Conservation (phyloP, 1,140 invertebrate species). For the Drosophila ercepeae region DNA sequence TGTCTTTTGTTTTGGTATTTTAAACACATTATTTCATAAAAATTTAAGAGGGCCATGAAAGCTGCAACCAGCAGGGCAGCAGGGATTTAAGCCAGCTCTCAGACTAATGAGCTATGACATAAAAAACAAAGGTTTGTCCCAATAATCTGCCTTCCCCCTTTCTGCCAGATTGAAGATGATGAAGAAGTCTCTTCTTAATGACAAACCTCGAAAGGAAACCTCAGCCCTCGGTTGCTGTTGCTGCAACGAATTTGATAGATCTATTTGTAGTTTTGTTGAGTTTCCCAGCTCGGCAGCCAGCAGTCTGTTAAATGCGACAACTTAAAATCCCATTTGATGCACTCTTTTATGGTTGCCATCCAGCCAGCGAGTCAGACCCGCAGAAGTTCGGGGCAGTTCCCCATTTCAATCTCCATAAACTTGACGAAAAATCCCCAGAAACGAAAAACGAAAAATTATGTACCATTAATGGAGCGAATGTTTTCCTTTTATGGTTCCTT, state of each 20-base stretch:
- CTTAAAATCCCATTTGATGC: slow-evolving; percentile 81
- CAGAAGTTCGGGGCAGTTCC: slow-evolving; percentile 36
- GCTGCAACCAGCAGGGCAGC: slow-evolving; percentile 33
- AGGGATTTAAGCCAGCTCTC: not conserved
- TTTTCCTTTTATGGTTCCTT: slow-evolving; percentile 77
- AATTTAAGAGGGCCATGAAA: slow-evolving; percentile 54
- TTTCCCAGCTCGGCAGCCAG: not conserved
- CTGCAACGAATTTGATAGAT: slow-evolving; percentile 73
- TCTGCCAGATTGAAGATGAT: slow-evolving; percentile 27
- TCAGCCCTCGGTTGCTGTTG: slow-evolving; percentile 60
- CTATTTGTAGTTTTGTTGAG: slow-evolving; percentile 66
- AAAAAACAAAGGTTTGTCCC: slow-evolving; percentile 67
- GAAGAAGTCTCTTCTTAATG: slow-evolving; percentile 55
- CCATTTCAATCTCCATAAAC: slow-evolving; percentile 79
- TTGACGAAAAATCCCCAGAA: slow-evolving; percentile 73
- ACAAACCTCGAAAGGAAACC: slow-evolving; percentile 58
- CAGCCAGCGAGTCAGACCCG: slow-evolving; percentile 24
- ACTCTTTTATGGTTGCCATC: slow-evolving; percentile 68
- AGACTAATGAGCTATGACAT: slow-evolving; percentile 75
- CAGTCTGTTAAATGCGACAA: slow-evolving; percentile 78
- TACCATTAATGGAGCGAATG: slow-evolving; percentile 83
- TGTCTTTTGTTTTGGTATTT: slow-evolving; percentile 12
- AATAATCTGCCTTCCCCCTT: slow-evolving; percentile 23
- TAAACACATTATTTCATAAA: slow-evolving; percentile 36
- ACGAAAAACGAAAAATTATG: slow-evolving; percentile 79